phyloP scores from a whole-genome alignment of 1,140 invertebrate genomes.

The Leptoteleia sp. region DNA sequence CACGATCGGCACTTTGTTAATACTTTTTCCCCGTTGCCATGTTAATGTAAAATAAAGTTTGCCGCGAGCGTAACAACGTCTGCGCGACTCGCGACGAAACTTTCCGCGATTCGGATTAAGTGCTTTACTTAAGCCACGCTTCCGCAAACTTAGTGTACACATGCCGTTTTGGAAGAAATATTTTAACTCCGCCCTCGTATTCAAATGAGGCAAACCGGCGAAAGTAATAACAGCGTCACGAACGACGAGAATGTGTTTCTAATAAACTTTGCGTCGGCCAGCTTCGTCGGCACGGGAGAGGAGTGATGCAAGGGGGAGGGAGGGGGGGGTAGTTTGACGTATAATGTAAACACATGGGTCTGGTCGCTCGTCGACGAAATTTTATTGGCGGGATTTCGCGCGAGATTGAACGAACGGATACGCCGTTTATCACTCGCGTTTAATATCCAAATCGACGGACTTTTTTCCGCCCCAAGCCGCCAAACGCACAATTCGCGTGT shows the following conservation, averaged over 20 bases:
- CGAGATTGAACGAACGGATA: constrained; percentile 9
- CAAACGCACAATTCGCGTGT: constrained; percentile 23
- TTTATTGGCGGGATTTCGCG: constrained; percentile 21
- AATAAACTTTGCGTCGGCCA: constrained; percentile 49
- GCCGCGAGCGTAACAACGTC: constrained; percentile 19
- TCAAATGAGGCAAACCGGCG: constrained; percentile 56
- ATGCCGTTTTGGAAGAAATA: constrained; percentile 67
- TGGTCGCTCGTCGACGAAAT: background rate
- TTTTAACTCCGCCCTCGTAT: constrained; percentile 60
- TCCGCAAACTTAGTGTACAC: constrained; percentile 67
- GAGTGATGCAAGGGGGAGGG: no score
- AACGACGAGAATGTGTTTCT: constrained; percentile 62
- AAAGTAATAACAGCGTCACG: constrained; percentile 61
- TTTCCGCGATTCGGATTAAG: constrained; percentile 66
- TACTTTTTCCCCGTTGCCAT: constrained; percentile 48
- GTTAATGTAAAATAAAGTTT: constrained; percentile 63
- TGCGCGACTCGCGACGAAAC: constrained; percentile 40
- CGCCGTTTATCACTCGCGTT: constrained; percentile 5
- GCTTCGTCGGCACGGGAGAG: constrained; percentile 29
- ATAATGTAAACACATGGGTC: constrained; percentile 42
- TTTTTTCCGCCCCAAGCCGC: constrained; percentile 7
- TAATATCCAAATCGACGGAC: constrained; percentile 18
- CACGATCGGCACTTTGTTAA: constrained; percentile 52
- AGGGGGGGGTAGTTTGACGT: no score
- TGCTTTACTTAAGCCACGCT: constrained; percentile 64